A percentile compares a stretch with the other conserved stretches of the same genome.
phyloP scores from a whole-genome alignment of 1,140 invertebrate genomes.

The Hycleus cichorii region DNA sequence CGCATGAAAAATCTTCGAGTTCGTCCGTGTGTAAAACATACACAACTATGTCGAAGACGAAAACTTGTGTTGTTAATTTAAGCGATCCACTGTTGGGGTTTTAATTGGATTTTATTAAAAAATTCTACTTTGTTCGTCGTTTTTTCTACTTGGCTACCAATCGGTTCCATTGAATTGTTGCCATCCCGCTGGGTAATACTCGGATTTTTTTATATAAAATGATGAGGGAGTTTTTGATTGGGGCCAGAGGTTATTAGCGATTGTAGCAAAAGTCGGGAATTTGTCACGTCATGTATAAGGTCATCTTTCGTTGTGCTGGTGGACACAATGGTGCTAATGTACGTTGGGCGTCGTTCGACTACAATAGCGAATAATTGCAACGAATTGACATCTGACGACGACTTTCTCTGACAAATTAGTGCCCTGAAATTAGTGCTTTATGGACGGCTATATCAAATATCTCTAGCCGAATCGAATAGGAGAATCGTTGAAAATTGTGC shows the following conservation, averaged over 20 bases:
- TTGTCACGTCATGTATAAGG: conserved; percentile 5
- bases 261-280: conserved; percentile 13
- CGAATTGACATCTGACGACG: conserved; percentile 19
- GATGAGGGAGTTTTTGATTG: conserved; percentile 3
- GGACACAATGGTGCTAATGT: conserved; percentile 27
- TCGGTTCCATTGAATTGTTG: no score
- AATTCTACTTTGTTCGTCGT: background rate
- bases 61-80: no score
- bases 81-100: no score
- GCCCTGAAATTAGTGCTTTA: conserved; percentile 22
- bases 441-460: background rate
- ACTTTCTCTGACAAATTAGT: conserved; percentile 19
- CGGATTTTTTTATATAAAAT: no score
- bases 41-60: no score
- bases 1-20: no score
- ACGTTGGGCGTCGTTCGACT: conserved; percentile 18
- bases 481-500: no score
- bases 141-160: no score
- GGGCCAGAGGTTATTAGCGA: conserved; percentile 10
- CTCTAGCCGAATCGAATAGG: no score
- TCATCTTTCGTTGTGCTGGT: conserved; percentile 16
- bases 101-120: background rate
- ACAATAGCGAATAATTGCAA: conserved; percentile 29
- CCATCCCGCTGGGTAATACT: no score
- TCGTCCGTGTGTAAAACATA: no score